Conservation (phyloP, 2,888 invertebrate species). For the Caenorhabditis zanzibari region DNA sequence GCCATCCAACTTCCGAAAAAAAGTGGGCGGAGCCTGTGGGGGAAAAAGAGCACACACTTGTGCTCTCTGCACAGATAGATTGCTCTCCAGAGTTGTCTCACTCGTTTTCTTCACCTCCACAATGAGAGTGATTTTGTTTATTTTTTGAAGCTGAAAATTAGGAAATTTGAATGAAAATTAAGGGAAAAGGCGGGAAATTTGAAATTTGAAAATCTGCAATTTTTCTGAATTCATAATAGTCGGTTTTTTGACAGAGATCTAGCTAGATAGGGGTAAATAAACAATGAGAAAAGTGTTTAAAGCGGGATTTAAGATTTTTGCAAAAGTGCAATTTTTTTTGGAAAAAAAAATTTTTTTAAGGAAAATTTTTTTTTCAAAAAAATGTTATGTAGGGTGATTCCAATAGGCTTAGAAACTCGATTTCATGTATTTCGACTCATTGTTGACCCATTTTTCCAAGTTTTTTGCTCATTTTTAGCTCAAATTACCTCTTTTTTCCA, state of each 20-base stretch:
- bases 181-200: neutral
- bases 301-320: neutral
- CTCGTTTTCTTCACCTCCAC: neutral
- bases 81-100: neutral
- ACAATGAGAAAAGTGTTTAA: neutral
- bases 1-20: neutral
- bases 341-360: too few relatives aligned
- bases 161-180: neutral
- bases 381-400: too few relatives aligned
- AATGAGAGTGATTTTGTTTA: neutral
- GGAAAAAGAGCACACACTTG: constrained; percentile 4
- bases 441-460: too few relatives aligned
- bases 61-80: too few relatives aligned
- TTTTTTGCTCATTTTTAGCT: neutral
- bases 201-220: too few relatives aligned
- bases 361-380: too few relatives aligned
- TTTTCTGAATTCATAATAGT: too few relatives aligned
- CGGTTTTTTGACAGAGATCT: too few relatives aligned
- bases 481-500: neutral
- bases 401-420: too few relatives aligned
- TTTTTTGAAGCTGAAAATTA: too few relatives aligned
- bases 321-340: neutral
- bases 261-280: neutral
- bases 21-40: constrained; percentile 7
- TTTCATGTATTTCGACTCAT: too few relatives aligned